Percentiles rank a stretch among this genome's conserved stretches.
These are phyloP conservation scores for Benthosema pterotum DNA, from an alignment of 2,797 vertebrate species.

Conservation along the genomic window DNA sequence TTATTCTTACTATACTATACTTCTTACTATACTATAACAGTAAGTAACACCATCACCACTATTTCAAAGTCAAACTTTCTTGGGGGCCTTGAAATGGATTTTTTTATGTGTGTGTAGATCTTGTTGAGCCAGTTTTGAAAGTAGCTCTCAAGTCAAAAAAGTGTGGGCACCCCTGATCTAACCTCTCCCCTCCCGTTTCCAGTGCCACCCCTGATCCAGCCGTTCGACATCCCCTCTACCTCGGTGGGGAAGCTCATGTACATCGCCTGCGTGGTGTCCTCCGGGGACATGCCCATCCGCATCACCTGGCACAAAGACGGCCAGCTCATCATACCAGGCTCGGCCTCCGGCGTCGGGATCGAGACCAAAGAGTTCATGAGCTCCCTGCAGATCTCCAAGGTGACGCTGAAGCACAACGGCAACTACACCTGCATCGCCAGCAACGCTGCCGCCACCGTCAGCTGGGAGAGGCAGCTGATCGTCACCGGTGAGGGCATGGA, in stretches of 20 bases:
- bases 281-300: slow-evolving; percentile 98
- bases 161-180: slow-evolving; percentile 48
- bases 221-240: slow-evolving; percentile 97
- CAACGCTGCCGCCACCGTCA: slow-evolving; percentile 94
- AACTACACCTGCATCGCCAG: slow-evolving; percentile 98
- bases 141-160: too few species aligned
- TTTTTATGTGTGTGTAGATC: too few species aligned
- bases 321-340: slow-evolving; percentile 91
- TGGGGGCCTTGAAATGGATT: too few species aligned
- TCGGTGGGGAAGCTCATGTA: slow-evolving; percentile 98
- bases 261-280: slow-evolving; percentile 98
- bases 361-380: slow-evolving; percentile 99
- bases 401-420: slow-evolving; percentile 96
- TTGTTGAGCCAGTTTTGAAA: too few species aligned
- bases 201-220: slow-evolving; percentile 98
- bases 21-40: too few species aligned
- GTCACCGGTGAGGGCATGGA: slow-evolving; percentile 87
- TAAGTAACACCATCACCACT: too few species aligned
- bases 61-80: too few species aligned
- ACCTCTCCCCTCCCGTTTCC: slow-evolving; percentile 51
- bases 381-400: slow-evolving; percentile 97
- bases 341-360: slow-evolving; percentile 92
- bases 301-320: slow-evolving; percentile 99
- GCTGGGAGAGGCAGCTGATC: slow-evolving; percentile 94
- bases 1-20: too few species aligned